A percentile compares a stretch with the other conserved stretches of the same genome.
Conservation (phyloP, 2,113 vertebrate genomes). For the Apaloderma vittatum region DNA sequence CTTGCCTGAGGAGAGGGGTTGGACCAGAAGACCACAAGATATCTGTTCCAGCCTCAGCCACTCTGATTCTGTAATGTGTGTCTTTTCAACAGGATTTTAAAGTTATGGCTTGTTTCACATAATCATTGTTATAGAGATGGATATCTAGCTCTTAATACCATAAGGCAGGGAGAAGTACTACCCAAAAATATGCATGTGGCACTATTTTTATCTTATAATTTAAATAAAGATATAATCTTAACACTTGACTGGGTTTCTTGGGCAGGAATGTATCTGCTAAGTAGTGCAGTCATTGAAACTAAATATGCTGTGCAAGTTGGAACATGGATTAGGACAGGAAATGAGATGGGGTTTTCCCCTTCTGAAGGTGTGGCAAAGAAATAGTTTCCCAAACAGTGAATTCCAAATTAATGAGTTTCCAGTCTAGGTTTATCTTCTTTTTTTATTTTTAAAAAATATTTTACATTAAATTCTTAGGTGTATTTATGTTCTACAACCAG, state of each 20-base stretch:
- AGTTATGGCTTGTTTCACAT: background rate
- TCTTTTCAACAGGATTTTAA: background rate
- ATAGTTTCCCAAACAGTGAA: background rate
- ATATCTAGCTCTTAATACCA: background rate
- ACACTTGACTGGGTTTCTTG: slow-evolving; percentile 8
- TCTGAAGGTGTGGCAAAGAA: background rate
- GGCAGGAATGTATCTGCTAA: background rate
- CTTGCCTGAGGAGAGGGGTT: background rate
- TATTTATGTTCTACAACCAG: background rate
- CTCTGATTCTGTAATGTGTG: background rate
- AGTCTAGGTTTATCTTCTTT: background rate
- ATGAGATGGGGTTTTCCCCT: slow-evolving; percentile 2
- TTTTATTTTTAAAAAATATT: background rate
- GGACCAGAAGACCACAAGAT: background rate
- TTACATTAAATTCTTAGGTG: background rate
- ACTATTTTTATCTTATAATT: slow-evolving; percentile 57
- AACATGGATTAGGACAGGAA: slow-evolving; percentile 29
- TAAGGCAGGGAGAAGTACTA: background rate
- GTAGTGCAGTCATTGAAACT: slow-evolving; percentile 21
- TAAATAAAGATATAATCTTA: slow-evolving; percentile 56
- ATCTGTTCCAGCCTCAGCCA: background rate
- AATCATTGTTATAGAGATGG: background rate
- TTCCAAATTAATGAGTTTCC: background rate
- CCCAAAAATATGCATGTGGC: background rate
- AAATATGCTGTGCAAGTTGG: slow-evolving; percentile 22